Base-by-base conservation (phyloP, 2,113 vertebrate species). In the Phrynosoma platyrhinos region DNA sequence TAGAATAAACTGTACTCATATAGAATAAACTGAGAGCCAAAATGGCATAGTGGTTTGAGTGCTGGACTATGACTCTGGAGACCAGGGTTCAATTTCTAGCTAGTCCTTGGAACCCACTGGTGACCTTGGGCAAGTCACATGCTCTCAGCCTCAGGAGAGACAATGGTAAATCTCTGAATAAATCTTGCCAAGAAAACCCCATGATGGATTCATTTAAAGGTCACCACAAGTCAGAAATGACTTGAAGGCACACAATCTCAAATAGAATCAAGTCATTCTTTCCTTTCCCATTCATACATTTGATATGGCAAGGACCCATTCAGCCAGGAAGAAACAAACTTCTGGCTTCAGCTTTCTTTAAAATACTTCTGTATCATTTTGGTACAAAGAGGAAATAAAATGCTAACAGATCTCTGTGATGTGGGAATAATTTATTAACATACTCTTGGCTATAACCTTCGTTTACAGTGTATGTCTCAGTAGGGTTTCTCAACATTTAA, bases 401-500 rank as follows among this genome's bases (percentile, higher is more conserved):
- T 18, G 40, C 36, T 27, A 75, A 75, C 27, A 76, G 71, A 72
- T 87, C 25, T 82, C 82, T 32, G 75, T 52, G 36, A n/a, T 87
- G 71, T 23, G 18, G 20, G 82, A 82, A 68, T 27, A 72, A 6
- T 75, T 83, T 68, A 78, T 66, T 69, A 88, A 88, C 77, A 78
- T 78, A 83, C 47, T 72, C 72, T 78, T 88, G 72, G 62, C 23
- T 55, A n/a, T 53, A 88, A 83, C 87, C 72, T 83, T 32, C 18
- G 12, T 82, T 77, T 88, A 83, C 62, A 55, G 62, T 21, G 14
- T 30, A 69, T 78, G 42, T 66, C 87, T 83, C 87, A 40, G 42
- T 53, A 77, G 42, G 64, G 69, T n/a, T 78, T 68, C 36, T 36
- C 36, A 36, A 36, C 36, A 36, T 36, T 36, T 36, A 36, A 36